Base-by-base conservation (phyloP, 1,140 invertebrate species). In the Pseudomyrmex dendroicus region DNA sequence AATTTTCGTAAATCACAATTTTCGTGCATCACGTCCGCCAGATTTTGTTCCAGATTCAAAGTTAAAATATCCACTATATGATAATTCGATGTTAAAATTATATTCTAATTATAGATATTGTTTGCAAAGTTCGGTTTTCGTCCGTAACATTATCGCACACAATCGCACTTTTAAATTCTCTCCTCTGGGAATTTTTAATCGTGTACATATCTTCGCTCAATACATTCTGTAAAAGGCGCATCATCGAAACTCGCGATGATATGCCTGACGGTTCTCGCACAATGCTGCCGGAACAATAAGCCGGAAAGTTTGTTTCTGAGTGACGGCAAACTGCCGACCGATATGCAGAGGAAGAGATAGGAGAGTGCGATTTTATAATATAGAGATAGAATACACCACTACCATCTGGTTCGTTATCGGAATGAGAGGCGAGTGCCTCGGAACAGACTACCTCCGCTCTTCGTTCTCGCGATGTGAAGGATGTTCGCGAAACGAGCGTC, bases 401-500 rank as follows among this genome's bases (percentile, higher is more conserved):
- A 25, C 13, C 7, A 35, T 35, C 35, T 35, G 35, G 35, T 5
- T 8, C 48, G n/a, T 62, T 50, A 64, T 57, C 56, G 54, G 17
- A 84, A 86, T 67, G 85, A 82, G 64, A 48, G 48, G 20, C 48
- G 64, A 73, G 22, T 59, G 15, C 35, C 8, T 17, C 63, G 52
- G 50, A 67, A 73, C 67, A 20, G 50, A 66, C 46, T 80, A 50
- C 25, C 50, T 83, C 50, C 20, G 62, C 64, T 83, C 52, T 25
- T 17, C 56, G 46, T 35, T 52, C 82, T 52, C 82, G 56, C 78
- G 83, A 82, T 82, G 63, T 66, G 9, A 54, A 17, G 17, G 83
- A 88, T 73, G 64, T 63, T 76, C 72, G 73, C 83, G 83, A 61
- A 87, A 87, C 85, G 85, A 67, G 17, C 73, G 9, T 13, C 10